Percentiles rank a stretch among this genome's conserved stretches.
These are phyloP conservation scores for Caranx ignobilis DNA, from an alignment of 2,113 vertebrate genomes.

Conservation along the genomic window DNA sequence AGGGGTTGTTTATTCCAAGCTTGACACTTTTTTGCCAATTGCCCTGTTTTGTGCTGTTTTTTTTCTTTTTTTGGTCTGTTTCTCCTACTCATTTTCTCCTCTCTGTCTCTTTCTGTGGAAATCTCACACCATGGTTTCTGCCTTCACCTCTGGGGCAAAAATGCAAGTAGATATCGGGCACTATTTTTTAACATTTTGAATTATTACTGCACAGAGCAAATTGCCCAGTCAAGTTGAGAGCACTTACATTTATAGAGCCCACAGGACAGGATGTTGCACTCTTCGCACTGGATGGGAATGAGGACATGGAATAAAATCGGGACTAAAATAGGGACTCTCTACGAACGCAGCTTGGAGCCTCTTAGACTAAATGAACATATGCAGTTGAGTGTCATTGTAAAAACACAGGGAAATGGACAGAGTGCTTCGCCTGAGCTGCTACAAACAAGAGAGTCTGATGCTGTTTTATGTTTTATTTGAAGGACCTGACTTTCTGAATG, in stretches of 20 bases:
- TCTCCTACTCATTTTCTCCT: conserved; percentile 51
- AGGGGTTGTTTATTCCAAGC: conserved; percentile 83
- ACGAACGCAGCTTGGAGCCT: conserved; percentile 44
- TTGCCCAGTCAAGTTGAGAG: conserved; percentile 77
- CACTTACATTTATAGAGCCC: conserved; percentile 74
- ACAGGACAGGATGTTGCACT: conserved; percentile 59
- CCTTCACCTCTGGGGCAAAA: conserved; percentile 28
- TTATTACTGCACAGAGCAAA: conserved; percentile 78
- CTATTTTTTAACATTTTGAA: conserved; percentile 72
- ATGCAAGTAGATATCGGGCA: conserved; percentile 44
- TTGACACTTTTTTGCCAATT: conserved; percentile 80
- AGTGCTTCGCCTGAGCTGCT: conserved; percentile 16
- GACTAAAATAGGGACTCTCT: conserved; percentile 66
- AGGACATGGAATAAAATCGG: conserved; percentile 60
- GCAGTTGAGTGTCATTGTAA: conserved; percentile 58
- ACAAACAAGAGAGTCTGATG: conserved; percentile 27
- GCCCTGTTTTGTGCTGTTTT: conserved; percentile 71
- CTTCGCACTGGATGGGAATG: conserved; percentile 58
- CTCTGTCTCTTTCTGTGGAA: conserved; percentile 62
- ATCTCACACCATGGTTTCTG: conserved; percentile 49
- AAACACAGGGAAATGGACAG: conserved; percentile 48
- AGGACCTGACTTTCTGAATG: conserved; percentile 34
- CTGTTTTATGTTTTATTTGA: conserved; percentile 56
- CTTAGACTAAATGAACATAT: conserved; percentile 44
- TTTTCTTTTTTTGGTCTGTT: conserved; percentile 6